Conservation (phyloP, 2,888 invertebrate genomes). For the Orgyia antiqua region DNA sequence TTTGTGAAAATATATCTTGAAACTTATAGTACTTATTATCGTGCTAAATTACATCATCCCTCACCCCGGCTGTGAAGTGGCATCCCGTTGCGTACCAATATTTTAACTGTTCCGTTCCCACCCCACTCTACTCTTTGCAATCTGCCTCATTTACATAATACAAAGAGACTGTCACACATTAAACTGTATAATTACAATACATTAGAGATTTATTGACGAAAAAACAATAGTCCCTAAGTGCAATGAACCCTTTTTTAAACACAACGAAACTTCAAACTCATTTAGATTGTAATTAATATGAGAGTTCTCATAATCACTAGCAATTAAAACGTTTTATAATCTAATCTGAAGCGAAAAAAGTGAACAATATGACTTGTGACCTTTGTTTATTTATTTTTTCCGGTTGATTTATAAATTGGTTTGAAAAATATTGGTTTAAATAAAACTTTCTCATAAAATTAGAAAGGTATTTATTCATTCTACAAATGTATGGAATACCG, state of each 20-base stretch:
- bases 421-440: no score
- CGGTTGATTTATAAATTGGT: conserved; percentile 7
- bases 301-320: conserved; percentile 64
- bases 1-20: conserved; percentile 5
- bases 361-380: conserved; percentile 41
- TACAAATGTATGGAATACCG: no score
- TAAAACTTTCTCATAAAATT: no score
- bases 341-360: conserved; percentile 31
- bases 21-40: conserved; percentile 27
- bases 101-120: conserved; percentile 56
- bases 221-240: conserved; percentile 60
- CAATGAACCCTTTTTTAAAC: conserved; percentile 60
- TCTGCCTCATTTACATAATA: conserved; percentile 66
- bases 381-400: conserved; percentile 31
- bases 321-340: conserved; percentile 53
- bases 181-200: conserved; percentile 70
- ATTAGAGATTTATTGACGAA: conserved; percentile 69
- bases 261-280: conserved; percentile 57
- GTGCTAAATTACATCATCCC: conserved; percentile 31
- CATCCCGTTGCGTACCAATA: conserved; percentile 61
- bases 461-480: no score
- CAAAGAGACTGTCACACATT: conserved; percentile 72
- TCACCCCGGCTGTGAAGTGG: conserved; percentile 46
- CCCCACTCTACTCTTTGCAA: conserved; percentile 51
- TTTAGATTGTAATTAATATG: conserved; percentile 72